Conservation (phyloP, 2,888 invertebrate genomes). For the Eupithecia dodoneata region DNA sequence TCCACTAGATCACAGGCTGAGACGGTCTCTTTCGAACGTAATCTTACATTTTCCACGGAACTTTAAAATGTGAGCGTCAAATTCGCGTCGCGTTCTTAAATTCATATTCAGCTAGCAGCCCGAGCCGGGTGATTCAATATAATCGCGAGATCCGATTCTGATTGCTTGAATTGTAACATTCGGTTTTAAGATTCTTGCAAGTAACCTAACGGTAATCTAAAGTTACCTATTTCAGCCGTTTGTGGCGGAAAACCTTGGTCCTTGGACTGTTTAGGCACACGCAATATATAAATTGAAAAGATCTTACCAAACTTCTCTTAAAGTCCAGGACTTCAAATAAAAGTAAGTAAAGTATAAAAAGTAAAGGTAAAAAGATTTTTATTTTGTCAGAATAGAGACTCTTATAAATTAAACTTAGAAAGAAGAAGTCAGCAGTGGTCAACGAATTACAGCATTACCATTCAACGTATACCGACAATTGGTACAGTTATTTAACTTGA, state of each 20-base stretch:
- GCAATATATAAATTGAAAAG: too few species aligned
- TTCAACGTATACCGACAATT: too few species aligned
- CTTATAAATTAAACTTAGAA: too few species aligned
- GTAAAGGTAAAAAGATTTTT: too few species aligned
- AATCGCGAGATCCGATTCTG: slow-evolving; percentile 5
- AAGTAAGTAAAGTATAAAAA: too few species aligned
- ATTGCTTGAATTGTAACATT: slow-evolving; percentile 11
- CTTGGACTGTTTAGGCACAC: too few species aligned
- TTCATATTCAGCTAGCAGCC: slow-evolving; percentile 3
- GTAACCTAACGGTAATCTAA: not conserved
- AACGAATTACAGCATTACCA: too few species aligned
- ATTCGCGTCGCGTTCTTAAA: not conserved
- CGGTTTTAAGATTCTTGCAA: not conserved
- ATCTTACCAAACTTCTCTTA: too few species aligned
- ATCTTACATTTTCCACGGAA: not conserved
- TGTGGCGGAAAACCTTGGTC: not conserved
- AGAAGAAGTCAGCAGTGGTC: too few species aligned
- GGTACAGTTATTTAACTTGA: too few species aligned
- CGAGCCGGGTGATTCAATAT: slow-evolving; percentile 10
- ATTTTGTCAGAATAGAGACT: too few species aligned
- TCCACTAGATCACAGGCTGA: not conserved
- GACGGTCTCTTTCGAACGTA: not conserved
- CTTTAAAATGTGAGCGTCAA: not conserved
- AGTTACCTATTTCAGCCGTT: not conserved
- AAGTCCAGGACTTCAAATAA: too few species aligned